Evolutionary conservation across 92 coral and sea anemone species (phyloP).

Genomic region (Actinostola sp.): DNA sequence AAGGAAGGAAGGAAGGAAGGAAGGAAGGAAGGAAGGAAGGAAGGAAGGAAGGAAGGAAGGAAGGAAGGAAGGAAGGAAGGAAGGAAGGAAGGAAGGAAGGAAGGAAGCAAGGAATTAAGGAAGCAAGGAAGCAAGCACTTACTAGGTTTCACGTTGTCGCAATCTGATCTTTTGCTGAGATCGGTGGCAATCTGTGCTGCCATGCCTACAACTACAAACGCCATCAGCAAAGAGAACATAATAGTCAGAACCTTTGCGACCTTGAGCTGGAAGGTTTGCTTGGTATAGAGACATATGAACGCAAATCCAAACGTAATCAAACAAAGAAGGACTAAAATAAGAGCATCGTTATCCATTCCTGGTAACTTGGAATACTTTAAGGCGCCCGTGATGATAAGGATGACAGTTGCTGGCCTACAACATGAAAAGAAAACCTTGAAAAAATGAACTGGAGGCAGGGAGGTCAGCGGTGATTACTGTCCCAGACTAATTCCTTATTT

Average conservation of each 20-base stretch:
- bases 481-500: too few relatives aligned
- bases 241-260: slow-evolving; percentile 78
- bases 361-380: slow-evolving; percentile 34
- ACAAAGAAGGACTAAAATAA: slow-evolving; percentile 39
- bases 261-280: slow-evolving; percentile 89
- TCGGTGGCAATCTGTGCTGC: slow-evolving; percentile 70
- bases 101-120: not conserved
- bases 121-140: not conserved
- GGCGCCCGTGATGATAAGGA: slow-evolving; percentile 78
- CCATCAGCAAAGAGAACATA: slow-evolving; percentile 81
- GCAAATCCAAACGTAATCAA: slow-evolving; percentile 62
- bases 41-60: slow-evolving; percentile 9
- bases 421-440: too few relatives aligned
- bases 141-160: not conserved
- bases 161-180: slow-evolving; percentile 12
- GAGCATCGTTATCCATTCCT: slow-evolving; percentile 2
- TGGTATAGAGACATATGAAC: slow-evolving; percentile 78
- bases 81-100: slow-evolving; percentile 3
- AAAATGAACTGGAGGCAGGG: too few relatives aligned
- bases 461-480: too few relatives aligned
- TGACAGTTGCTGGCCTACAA: slow-evolving; percentile 91
- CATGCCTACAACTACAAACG: slow-evolving; percentile 69
- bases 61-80: not conserved
- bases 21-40: not conserved
- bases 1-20: not conserved